These are phyloP conservation scores for Cyprinus carpio DNA, from an alignment of 2,113 vertebrate species.

Conservation along the genomic window DNA sequence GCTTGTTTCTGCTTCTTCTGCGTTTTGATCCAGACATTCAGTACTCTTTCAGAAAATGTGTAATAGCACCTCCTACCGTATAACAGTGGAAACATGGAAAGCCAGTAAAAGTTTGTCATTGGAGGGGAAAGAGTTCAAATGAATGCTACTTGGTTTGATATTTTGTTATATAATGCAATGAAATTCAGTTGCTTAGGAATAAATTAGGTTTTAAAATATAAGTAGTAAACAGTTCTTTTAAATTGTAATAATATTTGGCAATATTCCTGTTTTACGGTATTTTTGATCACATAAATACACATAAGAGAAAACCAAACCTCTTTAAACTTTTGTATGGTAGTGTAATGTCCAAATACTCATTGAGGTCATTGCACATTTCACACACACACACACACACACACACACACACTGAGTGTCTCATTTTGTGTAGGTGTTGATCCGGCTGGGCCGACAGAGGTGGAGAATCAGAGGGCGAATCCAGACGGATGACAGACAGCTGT, in stretches of 20 bases:
- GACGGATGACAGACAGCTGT: conserved; percentile 87
- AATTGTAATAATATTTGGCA: no score
- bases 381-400: not conserved
- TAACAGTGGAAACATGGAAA: no score
- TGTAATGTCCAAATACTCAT: not conserved
- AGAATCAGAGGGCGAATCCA: conserved; percentile 88
- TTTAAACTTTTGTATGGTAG: not conserved
- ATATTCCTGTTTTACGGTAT: no score
- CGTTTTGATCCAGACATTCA: no score
- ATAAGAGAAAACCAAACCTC: no score
- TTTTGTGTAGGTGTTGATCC: conserved; percentile 81
- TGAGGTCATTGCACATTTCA: not conserved
- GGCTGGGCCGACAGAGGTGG: conserved; percentile 91
- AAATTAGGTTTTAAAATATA: no score
- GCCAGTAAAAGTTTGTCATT: no score
- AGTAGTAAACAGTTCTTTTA: no score
- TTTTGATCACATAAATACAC: no score
- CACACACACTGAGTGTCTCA: conserved; percentile 20
- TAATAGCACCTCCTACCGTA: no score
- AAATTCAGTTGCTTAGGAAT: not conserved
- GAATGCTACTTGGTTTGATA: not conserved
- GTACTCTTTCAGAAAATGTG: no score
- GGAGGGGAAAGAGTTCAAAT: not conserved
- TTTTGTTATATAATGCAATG: not conserved
- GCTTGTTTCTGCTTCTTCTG: no score